A percentile compares a stretch with the other conserved stretches of the same genome.
These are phyloP conservation scores for Rhabdomys dilectus DNA, from an alignment of 2,113 vertebrate genomes.

Conservation along the genomic window DNA sequence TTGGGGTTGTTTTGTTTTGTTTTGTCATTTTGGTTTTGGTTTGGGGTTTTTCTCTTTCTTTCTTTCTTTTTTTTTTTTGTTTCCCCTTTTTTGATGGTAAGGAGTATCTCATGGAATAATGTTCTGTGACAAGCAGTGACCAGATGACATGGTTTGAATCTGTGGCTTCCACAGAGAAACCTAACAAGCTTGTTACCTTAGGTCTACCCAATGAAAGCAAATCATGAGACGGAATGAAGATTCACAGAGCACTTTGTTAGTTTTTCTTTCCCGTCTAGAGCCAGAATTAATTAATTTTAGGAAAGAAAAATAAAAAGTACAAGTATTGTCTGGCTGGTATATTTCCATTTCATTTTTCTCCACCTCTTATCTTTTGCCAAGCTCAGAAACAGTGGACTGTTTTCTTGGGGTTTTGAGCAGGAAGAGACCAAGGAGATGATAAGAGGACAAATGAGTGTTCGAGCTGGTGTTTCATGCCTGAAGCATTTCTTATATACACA, in stretches of 20 bases:
- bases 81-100: background rate
- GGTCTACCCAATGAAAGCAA: slow-evolving; percentile 46
- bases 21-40: background rate
- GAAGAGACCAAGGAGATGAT: slow-evolving; percentile 74
- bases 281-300: slow-evolving; percentile 83
- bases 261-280: slow-evolving; percentile 72
- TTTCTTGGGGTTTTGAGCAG: slow-evolving; percentile 73
- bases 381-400: background rate
- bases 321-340: slow-evolving; percentile 74
- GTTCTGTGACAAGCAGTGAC: slow-evolving; percentile 28
- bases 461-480: slow-evolving; percentile 42
- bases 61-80: background rate
- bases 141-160: slow-evolving; percentile 57
- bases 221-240: slow-evolving; percentile 47
- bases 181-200: slow-evolving; percentile 52
- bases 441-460: slow-evolving; percentile 63
- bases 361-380: slow-evolving; percentile 82
- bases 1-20: background rate
- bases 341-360: slow-evolving; percentile 75
- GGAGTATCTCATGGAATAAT: slow-evolving; percentile 62
- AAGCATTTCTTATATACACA: slow-evolving; percentile 65
- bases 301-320: slow-evolving; percentile 79
- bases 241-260: slow-evolving; percentile 59
- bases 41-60: background rate
- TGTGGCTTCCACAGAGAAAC: slow-evolving; percentile 52